Base-by-base conservation (phyloP, 2,797 vertebrate genomes). In the Anolis apletophallus region DNA sequence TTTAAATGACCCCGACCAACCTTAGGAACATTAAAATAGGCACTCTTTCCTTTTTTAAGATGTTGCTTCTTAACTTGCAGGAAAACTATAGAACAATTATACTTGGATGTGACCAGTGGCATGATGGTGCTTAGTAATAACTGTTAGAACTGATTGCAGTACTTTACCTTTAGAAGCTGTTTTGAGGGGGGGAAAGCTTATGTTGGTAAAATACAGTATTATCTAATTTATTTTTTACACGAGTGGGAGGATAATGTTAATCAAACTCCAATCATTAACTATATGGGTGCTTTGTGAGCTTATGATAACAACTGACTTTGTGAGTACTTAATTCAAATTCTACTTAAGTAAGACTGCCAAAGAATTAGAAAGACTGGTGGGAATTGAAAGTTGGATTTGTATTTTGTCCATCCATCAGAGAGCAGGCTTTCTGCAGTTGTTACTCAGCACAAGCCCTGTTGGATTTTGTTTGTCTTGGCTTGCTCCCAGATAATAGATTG, bases 401-500 rank as follows among this genome's bases (percentile, higher is more conserved):
- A 8, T 91, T 90, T 80, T 50, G 74, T 52, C 61, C 52, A 40
- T 89, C 64, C 84, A 86, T 36, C 52, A 26, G 80, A 69, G 11
- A 57, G 29, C 17, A 87, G 3, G 68, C 72, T 85, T 89, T 85
- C n/a, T 92, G 54, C 61, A 0, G 0, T 79, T 73, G 40, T 92
- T 74, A n/a, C 64, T 93, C 87, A 85, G 64, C 85, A 86, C 81
- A 36, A 46, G 13, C 90, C 26, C 79, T 79, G 1, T 50, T 89
- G 81, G 46, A 1, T 0, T 85, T 85, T 5, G 34, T 92, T 73
- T 64, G 50, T 90, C 16, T 64, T 75, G 87, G 14, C 78, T 11
- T 68, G 6, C 81, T 90, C 81, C 86, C 91, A 89, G 85, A 76
- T 89, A 88, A 55, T 71, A 4, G 78, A 55, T 90, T 75, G 67